A percentile compares a stretch with the other conserved stretches of the same genome.
Evolutionary conservation across 2,888 invertebrate genomes (phyloP).

Genomic region (Tetanocera ferruginea): DNA sequence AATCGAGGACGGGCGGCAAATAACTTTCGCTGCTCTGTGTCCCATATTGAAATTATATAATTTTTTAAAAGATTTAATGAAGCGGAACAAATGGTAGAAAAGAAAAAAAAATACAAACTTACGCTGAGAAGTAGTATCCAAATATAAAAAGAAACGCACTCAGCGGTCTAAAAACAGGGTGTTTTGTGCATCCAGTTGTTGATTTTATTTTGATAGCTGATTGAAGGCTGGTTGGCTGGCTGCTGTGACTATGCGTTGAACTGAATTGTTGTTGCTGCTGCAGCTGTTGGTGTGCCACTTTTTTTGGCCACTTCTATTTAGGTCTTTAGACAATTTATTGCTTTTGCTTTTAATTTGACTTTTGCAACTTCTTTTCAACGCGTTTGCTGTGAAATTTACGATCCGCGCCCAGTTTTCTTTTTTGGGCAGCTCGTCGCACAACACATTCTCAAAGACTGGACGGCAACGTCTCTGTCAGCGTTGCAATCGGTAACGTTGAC

Average conservation of each 20-base stretch:
- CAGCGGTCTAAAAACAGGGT: not conserved
- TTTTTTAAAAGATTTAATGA: not conserved
- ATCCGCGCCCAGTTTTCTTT: conserved; percentile 43
- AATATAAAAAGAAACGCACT: not conserved
- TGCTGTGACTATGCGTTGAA: not conserved
- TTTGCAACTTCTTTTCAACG: not conserved
- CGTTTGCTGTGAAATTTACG: conserved; percentile 8
- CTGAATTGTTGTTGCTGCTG: not conserved
- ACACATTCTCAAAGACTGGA: conserved; percentile 23
- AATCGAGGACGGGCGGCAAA: not conserved
- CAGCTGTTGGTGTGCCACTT: not conserved
- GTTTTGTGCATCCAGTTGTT: not conserved
- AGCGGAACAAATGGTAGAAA: conserved; percentile 2
- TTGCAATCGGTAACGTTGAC: not conserved
- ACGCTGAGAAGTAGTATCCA: not conserved
- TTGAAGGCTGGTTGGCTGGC: too few species aligned
- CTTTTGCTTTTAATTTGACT: not conserved
- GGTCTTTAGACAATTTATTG: not conserved
- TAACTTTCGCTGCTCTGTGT: conserved; percentile 9
- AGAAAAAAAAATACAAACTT: not conserved
- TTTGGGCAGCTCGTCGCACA: conserved; percentile 15
- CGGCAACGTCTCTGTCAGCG: not conserved
- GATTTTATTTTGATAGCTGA: not conserved
- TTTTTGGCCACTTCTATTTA: not conserved
- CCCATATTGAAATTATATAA: conserved; percentile 13